Conservation (phyloP, 2,113 vertebrate genomes). For the Engraulis encrasicolus region DNA sequence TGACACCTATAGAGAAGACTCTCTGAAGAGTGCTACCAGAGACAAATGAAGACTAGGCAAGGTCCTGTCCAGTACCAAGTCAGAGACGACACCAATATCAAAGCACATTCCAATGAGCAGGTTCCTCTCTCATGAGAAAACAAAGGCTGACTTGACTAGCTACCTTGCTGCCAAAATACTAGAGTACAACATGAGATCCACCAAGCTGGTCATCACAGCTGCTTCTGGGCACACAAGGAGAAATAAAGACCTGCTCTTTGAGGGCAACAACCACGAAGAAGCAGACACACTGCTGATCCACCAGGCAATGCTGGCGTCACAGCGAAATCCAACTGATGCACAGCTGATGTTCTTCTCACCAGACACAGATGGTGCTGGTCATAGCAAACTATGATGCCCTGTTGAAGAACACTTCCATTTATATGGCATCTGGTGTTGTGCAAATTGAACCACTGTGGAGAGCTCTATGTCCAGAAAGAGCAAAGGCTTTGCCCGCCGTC, state of each 20-base stretch:
- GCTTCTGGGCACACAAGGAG: conserved; percentile 19
- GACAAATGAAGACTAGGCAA: neutral
- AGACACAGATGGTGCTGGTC: no score
- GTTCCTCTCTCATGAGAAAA: conserved; percentile 19
- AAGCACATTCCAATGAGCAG: conserved; percentile 6
- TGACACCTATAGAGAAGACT: neutral
- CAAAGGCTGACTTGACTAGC: neutral
- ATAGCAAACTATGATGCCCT: no score
- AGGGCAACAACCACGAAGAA: conserved; percentile 25
- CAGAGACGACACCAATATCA: neutral
- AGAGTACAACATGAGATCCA: conserved; percentile 5
- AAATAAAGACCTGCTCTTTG: conserved; percentile 19
- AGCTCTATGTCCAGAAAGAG: conserved; percentile 4
- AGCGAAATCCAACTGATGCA: conserved; percentile 18
- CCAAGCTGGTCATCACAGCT: conserved; percentile 3
- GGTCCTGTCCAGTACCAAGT: conserved; percentile 2
- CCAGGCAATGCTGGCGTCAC: conserved; percentile 20
- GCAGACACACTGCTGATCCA: conserved; percentile 23
- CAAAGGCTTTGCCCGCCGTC: neutral
- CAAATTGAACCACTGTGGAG: conserved; percentile 3
- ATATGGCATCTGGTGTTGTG: conserved; percentile 4
- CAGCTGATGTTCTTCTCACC: neutral
- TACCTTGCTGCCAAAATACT: conserved; percentile 16
- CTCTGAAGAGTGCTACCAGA: conserved; percentile 3
- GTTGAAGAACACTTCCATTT: neutral